These are phyloP conservation scores for Astropecten irregularis DNA, from an alignment of 53 echinoderm and acorn worm species.

Conservation along the genomic window DNA sequence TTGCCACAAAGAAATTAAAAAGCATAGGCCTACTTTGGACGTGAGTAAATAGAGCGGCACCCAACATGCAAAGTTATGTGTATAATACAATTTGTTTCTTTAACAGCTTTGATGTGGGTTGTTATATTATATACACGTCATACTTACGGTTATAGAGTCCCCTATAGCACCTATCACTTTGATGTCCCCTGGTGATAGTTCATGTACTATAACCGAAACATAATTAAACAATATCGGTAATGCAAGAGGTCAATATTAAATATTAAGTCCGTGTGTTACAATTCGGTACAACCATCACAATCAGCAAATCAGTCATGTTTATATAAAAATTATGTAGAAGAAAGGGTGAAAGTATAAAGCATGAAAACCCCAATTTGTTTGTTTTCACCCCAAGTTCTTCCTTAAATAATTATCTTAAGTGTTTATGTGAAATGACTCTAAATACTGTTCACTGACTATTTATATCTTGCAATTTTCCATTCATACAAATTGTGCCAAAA, in stretches of 20 bases:
- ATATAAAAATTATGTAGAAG: neutral
- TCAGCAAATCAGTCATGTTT: neutral
- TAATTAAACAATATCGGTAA: no score
- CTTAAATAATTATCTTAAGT: no score
- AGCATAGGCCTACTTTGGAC: no score
- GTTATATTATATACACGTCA: neutral
- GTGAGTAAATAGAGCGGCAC: no score
- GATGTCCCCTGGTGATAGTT: constrained; percentile 43
- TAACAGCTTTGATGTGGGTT: neutral
- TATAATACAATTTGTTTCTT: neutral
- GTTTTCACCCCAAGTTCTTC: no score
- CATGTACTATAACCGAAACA: constrained; percentile 23
- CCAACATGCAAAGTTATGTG: no score
- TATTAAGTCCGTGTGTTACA: neutral
- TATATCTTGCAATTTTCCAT: no score
- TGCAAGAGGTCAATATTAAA: no score
- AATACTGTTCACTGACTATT: no score
- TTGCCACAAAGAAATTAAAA: no score
- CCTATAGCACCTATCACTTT: constrained; percentile 47
- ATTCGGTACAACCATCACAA: neutral
- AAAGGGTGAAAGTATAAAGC: neutral
- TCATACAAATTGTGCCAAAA: no score
- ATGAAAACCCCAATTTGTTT: neutral
- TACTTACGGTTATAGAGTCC: constrained; percentile 53
- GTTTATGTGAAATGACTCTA: no score